Conservation (phyloP, 2,113 vertebrate species). For the Protobothrops flavoviridis region DNA sequence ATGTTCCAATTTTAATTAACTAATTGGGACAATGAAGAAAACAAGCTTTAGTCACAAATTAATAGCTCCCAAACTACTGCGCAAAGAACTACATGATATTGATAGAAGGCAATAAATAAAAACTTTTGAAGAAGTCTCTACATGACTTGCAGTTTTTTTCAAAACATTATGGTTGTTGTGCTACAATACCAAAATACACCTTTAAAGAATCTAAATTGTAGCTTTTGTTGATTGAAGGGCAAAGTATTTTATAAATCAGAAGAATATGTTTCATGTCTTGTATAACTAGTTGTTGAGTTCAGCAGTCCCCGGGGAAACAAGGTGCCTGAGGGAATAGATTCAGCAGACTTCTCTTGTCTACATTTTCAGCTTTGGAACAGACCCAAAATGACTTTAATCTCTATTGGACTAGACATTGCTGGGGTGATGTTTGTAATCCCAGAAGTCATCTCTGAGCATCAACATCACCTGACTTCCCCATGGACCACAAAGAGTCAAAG, state of each 20-base stretch:
- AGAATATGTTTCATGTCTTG: neutral
- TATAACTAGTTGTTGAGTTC: neutral
- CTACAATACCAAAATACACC: neutral
- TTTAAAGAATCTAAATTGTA: neutral
- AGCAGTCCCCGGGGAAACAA: neutral
- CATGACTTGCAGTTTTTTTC: neutral
- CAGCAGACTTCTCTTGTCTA: neutral
- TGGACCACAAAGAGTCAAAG: neutral
- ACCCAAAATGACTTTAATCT: neutral
- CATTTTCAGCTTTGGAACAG: neutral
- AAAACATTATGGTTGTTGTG: neutral
- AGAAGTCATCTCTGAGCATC: neutral
- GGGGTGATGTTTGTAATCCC: neutral
- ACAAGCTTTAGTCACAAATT: neutral
- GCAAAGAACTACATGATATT: neutral
- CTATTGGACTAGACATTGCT: neutral
- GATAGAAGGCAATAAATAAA: neutral
- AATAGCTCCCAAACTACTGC: neutral
- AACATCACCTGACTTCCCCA: neutral
- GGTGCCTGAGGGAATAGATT: neutral
- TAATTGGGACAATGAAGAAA: neutral
- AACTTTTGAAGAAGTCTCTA: neutral
- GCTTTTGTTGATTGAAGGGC: neutral
- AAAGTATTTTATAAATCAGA: neutral
- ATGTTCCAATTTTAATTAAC: neutral